Percentiles rank a stretch among this genome's conserved stretches.
Conservation (phyloP, 2,797 vertebrate genomes). For the Urophycis tenuis region DNA sequence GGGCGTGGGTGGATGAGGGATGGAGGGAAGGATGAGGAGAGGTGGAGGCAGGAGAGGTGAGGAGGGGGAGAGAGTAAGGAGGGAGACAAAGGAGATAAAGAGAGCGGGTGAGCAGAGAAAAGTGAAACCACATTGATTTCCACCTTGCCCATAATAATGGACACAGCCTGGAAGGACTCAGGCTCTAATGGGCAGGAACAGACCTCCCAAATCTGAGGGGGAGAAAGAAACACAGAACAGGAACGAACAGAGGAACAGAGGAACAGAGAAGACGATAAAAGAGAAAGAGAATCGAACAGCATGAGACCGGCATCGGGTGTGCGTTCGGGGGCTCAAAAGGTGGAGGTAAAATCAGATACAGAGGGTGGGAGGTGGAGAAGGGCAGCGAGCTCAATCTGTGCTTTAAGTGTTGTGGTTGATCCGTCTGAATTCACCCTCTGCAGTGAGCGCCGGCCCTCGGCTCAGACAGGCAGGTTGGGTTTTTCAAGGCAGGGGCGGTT, state of each 20-base stretch:
- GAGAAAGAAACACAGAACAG: neutral
- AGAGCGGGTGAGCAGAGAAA: neutral
- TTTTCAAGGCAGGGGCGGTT: too few relatives aligned
- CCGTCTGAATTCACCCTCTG: neutral
- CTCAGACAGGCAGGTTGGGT: too few relatives aligned
- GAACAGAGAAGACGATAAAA: neutral
- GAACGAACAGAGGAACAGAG: neutral
- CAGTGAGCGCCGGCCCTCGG: too few relatives aligned
- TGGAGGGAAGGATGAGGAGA: neutral
- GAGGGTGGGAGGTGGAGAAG: neutral
- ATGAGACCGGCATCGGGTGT: too few relatives aligned
- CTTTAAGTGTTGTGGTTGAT: neutral
- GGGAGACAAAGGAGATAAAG: neutral
- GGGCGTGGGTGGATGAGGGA: neutral
- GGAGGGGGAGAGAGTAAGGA: too few relatives aligned
- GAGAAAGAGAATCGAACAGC: neutral
- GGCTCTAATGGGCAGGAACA: neutral
- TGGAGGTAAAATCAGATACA: neutral
- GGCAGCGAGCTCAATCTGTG: neutral
- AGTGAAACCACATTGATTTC: neutral
- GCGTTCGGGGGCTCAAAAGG: neutral
- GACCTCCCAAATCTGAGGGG: neutral
- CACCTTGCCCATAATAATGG: too few relatives aligned
- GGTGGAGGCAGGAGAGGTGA: constrained; percentile 24
- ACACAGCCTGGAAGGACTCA: neutral